These are phyloP conservation scores for Osmerus mordax DNA, from an alignment of 2,113 vertebrate species.

Conservation along the genomic window DNA sequence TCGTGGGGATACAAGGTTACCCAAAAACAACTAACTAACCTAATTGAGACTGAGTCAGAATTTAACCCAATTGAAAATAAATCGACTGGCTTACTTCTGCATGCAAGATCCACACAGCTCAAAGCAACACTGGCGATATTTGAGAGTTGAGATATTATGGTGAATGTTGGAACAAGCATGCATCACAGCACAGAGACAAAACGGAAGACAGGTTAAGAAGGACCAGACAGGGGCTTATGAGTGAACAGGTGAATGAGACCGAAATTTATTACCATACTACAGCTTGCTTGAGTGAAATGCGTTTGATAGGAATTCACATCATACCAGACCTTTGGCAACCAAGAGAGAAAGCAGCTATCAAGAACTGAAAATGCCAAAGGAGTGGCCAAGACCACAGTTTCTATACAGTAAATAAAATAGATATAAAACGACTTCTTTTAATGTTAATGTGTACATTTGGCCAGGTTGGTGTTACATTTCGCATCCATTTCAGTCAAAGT, in stretches of 20 bases:
- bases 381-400: slow-evolving; percentile 74
- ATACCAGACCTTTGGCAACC: slow-evolving; percentile 88
- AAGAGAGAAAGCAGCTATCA: slow-evolving; percentile 81
- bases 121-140: too few relatives aligned
- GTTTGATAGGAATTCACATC: slow-evolving; percentile 77
- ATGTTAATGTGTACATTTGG: slow-evolving; percentile 78
- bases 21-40: slow-evolving; percentile 54
- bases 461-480: slow-evolving; percentile 76
- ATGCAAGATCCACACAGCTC: background rate
- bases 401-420: slow-evolving; percentile 82
- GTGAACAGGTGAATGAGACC: slow-evolving; percentile 61
- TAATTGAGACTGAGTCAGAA: slow-evolving; percentile 8
- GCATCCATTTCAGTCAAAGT: slow-evolving; percentile 80
- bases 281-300: slow-evolving; percentile 75
- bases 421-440: slow-evolving; percentile 76
- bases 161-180: too few relatives aligned
- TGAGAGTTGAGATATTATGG: too few relatives aligned
- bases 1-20: slow-evolving; percentile 32
- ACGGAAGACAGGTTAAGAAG: too few relatives aligned
- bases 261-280: slow-evolving; percentile 87
- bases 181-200: too few relatives aligned
- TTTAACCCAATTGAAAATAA: background rate
- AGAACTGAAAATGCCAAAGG: slow-evolving; percentile 79
- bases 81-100: background rate
- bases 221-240: slow-evolving; percentile 4